Conservation (phyloP, 2,888 invertebrate species). For the Lymantria dispar region DNA sequence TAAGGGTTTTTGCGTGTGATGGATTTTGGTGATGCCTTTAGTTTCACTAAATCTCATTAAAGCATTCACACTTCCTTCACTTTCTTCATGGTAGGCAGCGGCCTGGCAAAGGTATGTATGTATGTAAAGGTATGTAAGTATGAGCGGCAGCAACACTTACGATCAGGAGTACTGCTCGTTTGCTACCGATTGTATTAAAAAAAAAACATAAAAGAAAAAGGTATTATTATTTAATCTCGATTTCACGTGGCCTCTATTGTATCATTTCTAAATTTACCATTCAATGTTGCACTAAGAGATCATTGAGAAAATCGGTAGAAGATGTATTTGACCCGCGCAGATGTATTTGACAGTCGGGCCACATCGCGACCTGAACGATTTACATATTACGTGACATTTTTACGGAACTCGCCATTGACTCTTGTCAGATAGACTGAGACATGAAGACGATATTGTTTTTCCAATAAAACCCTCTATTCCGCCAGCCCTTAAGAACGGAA, state of each 20-base stretch:
- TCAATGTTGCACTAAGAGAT: constrained; percentile 57
- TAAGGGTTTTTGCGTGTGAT: no score
- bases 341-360: constrained; percentile 77
- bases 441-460: constrained; percentile 76
- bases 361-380: constrained; percentile 79
- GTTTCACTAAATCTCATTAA: no score
- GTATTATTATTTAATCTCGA: no score
- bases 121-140: no score
- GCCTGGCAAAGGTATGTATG: no score
- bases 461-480: constrained; percentile 56
- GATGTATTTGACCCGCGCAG: constrained; percentile 60
- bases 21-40: no score
- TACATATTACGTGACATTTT: constrained; percentile 82
- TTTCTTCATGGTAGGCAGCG: no score
- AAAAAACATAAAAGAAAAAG: no score
- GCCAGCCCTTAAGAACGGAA: constrained; percentile 53
- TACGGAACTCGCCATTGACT: constrained; percentile 75
- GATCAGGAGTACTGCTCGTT: no score
- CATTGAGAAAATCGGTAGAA: constrained; percentile 64
- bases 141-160: no score
- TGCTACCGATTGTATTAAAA: no score
- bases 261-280: constrained; percentile 38
- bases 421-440: constrained; percentile 73
- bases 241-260: neutral
- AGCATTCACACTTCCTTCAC: no score